Conservation (phyloP, 2,797 vertebrate species). For the Syndactyla subalaris region DNA sequence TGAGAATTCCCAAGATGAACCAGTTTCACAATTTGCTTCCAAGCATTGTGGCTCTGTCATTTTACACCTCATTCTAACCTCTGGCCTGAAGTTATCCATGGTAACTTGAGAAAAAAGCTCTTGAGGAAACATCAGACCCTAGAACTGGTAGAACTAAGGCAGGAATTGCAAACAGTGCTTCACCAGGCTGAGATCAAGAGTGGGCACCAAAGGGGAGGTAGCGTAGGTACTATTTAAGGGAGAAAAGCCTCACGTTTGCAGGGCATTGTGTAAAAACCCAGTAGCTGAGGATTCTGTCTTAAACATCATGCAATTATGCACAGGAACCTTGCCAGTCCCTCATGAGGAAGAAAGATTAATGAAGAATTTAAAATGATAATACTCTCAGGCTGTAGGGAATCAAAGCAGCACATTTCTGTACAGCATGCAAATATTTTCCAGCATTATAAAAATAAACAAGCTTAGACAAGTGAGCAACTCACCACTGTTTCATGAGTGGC, state of each 20-base stretch:
- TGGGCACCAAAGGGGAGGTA: background rate
- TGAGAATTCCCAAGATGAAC: background rate
- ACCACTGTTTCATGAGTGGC: slow-evolving; percentile 41
- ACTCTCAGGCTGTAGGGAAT: slow-evolving; percentile 15
- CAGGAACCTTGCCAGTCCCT: slow-evolving; percentile 43
- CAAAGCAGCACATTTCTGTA: slow-evolving; percentile 34
- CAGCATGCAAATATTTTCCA: slow-evolving; percentile 48
- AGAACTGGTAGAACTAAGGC: background rate
- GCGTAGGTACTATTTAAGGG: background rate
- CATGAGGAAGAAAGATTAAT: slow-evolving; percentile 30
- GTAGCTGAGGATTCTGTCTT: slow-evolving; percentile 20
- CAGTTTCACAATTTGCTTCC: background rate
- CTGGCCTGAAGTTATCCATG: background rate
- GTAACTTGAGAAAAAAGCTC: background rate
- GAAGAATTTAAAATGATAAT: slow-evolving; percentile 45
- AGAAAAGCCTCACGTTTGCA: background rate
- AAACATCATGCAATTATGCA: slow-evolving; percentile 5
- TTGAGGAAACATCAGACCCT: background rate
- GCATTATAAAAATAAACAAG: slow-evolving; percentile 67
- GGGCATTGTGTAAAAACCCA: background rate
- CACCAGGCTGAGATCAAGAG: background rate
- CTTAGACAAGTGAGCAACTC: slow-evolving; percentile 65
- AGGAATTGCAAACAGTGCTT: background rate
- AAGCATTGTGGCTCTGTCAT: rapidly evolving
- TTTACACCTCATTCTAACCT: background rate